A percentile compares a stretch with the other conserved stretches of the same genome.
These are phyloP conservation scores for Melanaphis sacchari DNA, from an alignment of 1,140 invertebrate species.

Conservation along the genomic window DNA sequence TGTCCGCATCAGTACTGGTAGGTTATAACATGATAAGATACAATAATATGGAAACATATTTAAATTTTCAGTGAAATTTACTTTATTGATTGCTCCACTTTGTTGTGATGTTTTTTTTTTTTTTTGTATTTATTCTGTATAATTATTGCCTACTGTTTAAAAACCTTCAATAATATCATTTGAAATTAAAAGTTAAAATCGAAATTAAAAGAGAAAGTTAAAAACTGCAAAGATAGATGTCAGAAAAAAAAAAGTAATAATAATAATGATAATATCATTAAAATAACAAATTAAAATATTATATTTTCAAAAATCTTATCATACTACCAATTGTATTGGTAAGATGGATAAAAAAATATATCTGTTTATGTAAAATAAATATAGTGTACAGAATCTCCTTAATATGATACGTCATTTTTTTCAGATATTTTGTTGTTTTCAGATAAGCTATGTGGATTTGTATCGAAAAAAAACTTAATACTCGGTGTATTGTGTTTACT, in stretches of 20 bases:
- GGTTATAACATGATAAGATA: background rate
- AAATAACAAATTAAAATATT: background rate
- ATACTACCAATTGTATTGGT: background rate
- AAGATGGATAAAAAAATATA: too few species aligned
- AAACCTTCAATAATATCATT: background rate
- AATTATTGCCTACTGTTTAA: background rate
- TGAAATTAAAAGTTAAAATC: background rate
- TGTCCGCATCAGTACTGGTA: too few species aligned
- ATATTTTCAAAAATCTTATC: background rate
- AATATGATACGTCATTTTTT: background rate
- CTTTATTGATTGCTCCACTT: too few species aligned
- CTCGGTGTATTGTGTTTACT: too few species aligned
- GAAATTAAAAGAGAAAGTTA: background rate
- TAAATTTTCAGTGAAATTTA: background rate
- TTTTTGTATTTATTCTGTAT: background rate
- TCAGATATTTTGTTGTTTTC: background rate
- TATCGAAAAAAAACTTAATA: too few species aligned
- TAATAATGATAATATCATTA: too few species aligned
- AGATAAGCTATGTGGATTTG: background rate
- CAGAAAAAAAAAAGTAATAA: background rate
- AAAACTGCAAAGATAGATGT: background rate
- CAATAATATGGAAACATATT: background rate
- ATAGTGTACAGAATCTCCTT: too few species aligned
- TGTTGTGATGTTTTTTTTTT: too few species aligned
- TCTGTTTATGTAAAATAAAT: too few species aligned